These are phyloP conservation scores for Dendroctonus valens DNA, from an alignment of 1,140 invertebrate genomes.

Conservation along the genomic window DNA sequence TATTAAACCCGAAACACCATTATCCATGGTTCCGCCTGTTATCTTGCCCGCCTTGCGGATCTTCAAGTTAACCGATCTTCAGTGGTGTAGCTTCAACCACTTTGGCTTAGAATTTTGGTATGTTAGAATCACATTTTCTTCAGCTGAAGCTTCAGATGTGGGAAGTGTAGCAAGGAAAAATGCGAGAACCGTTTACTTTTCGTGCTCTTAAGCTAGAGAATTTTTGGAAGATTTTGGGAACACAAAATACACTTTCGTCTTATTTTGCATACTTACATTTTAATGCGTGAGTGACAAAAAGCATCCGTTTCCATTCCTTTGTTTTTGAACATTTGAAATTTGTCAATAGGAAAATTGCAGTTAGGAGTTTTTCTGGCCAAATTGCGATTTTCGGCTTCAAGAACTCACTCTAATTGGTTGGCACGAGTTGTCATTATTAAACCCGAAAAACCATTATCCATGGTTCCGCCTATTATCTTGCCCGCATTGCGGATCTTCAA, in stretches of 20 bases:
- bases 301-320: too few species aligned
- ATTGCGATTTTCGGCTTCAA: too few species aligned
- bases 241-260: too few species aligned
- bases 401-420: too few species aligned
- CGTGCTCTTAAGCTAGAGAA: not conserved
- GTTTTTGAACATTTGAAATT: too few species aligned
- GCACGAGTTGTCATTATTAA: too few species aligned
- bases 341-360: too few species aligned
- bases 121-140: not conserved
- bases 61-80: not conserved
- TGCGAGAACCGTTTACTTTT: not conserved
- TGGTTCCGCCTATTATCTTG: conserved; percentile 1
- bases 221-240: not conserved
- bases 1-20: not conserved
- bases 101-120: too few species aligned
- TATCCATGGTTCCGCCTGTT: not conserved
- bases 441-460: too few species aligned
- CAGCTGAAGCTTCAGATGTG: not conserved
- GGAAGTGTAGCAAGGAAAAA: not conserved
- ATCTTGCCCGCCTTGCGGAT: not conserved
- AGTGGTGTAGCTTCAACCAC: not conserved
- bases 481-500: not conserved
- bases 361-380: too few species aligned
- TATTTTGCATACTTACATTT: too few species aligned
- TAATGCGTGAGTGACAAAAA: too few species aligned